These are phyloP conservation scores for Tortricodes alternella DNA, from an alignment of 2,888 invertebrate species.

Conservation along the genomic window DNA sequence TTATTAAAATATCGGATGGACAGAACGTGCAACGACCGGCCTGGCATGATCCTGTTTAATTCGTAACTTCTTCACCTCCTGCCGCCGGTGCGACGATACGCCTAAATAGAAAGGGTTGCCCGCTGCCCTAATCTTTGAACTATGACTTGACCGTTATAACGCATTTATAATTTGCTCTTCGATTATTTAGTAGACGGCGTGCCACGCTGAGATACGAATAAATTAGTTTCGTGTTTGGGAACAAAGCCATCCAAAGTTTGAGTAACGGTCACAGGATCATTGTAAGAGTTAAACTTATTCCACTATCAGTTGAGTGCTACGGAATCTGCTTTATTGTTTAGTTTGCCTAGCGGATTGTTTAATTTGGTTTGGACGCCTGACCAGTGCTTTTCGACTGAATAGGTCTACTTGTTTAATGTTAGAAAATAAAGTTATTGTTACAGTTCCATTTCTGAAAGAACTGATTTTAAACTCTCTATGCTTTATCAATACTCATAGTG, in stretches of 20 bases:
- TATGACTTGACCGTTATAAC: slow-evolving; percentile 83
- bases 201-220: slow-evolving; percentile 75
- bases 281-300: slow-evolving; percentile 70
- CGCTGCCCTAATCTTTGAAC: slow-evolving; percentile 82
- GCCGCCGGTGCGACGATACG: slow-evolving; percentile 38
- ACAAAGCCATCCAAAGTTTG: slow-evolving; percentile 77
- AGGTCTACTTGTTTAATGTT: not conserved
- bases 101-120: slow-evolving; percentile 75
- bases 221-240: slow-evolving; percentile 81
- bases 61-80: slow-evolving; percentile 72
- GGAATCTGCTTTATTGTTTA: slow-evolving; percentile 60
- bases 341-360: slow-evolving; percentile 53
- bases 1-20: slow-evolving; percentile 66
- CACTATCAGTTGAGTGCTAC: slow-evolving; percentile 58
- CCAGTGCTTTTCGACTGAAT: slow-evolving; percentile 26
- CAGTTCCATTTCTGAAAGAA: not conserved
- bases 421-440: not conserved
- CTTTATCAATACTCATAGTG: no score
- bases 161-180: slow-evolving; percentile 82
- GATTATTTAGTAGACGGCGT: slow-evolving; percentile 77
- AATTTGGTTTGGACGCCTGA: slow-evolving; percentile 41
- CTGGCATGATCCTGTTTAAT: slow-evolving; percentile 65
- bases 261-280: slow-evolving; percentile 78
- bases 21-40: slow-evolving; percentile 61
- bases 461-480: no score